Evolutionary conservation across 1,140 invertebrate genomes (phyloP), one percentile per base, ranked within the genome.

Genomic region (Drosophila trapezifrons): DNA sequence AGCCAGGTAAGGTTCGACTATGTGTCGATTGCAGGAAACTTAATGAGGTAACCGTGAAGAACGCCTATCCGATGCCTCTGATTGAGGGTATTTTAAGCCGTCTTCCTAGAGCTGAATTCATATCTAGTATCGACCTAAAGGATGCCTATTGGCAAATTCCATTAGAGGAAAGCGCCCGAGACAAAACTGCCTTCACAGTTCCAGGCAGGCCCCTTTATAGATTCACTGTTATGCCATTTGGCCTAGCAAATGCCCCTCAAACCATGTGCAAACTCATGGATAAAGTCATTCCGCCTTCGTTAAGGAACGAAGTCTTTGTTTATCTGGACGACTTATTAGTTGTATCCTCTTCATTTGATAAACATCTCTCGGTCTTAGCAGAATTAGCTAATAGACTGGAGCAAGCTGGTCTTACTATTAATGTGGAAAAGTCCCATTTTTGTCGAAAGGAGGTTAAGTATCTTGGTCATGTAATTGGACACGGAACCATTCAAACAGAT

Each of bases 361-460:
- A 92, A 22, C 93, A 94, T 65, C 57, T 93, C 0, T n/a, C 25
- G 7, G 25, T 27, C 7, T 27, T 27, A 27, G 6, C 25, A 27
- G 25, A 27, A 6, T 27, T 7, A 27, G 25, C 25, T 4, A 27
- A 6, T 5, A 25, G 22, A 25, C 25, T 27, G 6, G 55, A 58
- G 20, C 58, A 78, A 42, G 90, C 92, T 8, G 86, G 89, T 18
- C 63, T 94, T 2, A 93, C 92, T 15, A 80, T 94, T 3, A 94
- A 93, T 47, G 72, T 92, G 2, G 62, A 80, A 57, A 93, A 93
- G 81, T 92, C 84, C 40, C 62, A 92, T 38, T 93, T 94, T 70
- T 91, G 76, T 22, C 52, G 81, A 32, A 65, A 38, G 17, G 66
- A 91, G 29, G 65, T 70, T 10, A 54, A 66, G 37, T 80, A 74